Percentiles rank a stretch among this genome's conserved stretches.
phyloP scores from a whole-genome alignment of 2,888 invertebrate genomes.

The Phengaris alcon region DNA sequence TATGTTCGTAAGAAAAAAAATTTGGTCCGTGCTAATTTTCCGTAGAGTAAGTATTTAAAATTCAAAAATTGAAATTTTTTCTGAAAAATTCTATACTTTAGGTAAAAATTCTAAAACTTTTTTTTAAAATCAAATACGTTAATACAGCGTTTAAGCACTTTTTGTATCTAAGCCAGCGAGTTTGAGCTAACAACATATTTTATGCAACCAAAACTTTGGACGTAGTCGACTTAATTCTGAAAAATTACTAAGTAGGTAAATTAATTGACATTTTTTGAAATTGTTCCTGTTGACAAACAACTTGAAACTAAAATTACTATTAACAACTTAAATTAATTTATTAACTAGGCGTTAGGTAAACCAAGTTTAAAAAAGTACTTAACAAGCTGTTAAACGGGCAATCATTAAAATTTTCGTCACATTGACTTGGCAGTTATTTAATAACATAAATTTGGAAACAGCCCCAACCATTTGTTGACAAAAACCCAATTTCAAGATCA shows the following conservation, averaged over 20 bases:
- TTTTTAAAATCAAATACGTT: conserved; percentile 17
- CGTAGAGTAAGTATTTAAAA: neutral
- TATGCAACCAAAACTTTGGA: conserved; percentile 6
- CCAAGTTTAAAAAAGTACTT: neutral
- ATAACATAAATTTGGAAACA: neutral
- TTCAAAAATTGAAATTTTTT: conserved; percentile 14
- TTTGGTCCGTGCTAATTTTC: conserved; percentile 23
- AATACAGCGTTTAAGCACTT: conserved; percentile 23
- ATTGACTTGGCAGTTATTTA: neutral
- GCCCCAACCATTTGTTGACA: neutral
- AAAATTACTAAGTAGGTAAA: neutral
- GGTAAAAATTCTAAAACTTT: conserved; percentile 26
- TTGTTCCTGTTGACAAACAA: neutral
- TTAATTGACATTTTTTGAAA: neutral
- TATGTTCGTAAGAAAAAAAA: conserved; percentile 9
- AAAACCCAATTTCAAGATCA: neutral
- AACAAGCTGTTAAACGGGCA: neutral
- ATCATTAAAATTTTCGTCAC: neutral
- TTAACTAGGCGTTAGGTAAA: neutral
- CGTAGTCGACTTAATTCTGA: conserved; percentile 1
- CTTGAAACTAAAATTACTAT: neutral
- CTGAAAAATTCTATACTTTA: conserved; percentile 11
- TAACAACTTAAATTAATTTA: neutral
- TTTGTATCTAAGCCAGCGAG: conserved; percentile 26
- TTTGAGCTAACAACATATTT: neutral